A percentile compares a stretch with the other conserved stretches of the same genome.
These are phyloP conservation scores for Poicephalus gulielmi DNA, from an alignment of 2,113 vertebrate genomes.

Conservation along the genomic window DNA sequence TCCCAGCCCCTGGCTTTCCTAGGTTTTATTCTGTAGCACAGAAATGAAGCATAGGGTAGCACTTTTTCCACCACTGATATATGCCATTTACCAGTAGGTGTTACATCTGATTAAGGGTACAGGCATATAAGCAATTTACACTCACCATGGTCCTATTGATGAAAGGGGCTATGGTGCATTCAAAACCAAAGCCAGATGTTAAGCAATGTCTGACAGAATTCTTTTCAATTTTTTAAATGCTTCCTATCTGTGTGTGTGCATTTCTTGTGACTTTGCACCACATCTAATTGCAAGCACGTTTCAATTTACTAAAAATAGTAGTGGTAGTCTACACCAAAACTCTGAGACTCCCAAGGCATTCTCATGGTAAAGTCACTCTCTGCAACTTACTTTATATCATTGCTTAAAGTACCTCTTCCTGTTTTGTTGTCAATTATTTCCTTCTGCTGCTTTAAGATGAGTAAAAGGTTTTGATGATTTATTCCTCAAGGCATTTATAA, in stretches of 20 bases:
- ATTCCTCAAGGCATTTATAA: background rate
- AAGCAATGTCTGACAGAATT: background rate
- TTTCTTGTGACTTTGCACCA: background rate
- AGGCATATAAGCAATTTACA: background rate
- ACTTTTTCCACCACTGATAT: background rate
- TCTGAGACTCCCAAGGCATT: background rate
- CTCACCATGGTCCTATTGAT: background rate
- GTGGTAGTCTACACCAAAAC: background rate
- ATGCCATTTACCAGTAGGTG: background rate
- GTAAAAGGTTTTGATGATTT: constrained; percentile 8
- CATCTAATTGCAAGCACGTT: background rate
- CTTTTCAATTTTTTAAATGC: background rate
- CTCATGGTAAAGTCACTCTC: background rate
- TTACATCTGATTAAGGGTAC: background rate
- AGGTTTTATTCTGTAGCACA: background rate
- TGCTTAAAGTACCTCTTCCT: background rate
- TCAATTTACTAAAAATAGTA: background rate
- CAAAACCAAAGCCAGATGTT: background rate
- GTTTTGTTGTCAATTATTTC: constrained; percentile 23
- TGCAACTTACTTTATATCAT: background rate
- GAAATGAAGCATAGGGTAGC: background rate
- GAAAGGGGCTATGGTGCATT: background rate
- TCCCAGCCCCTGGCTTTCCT: background rate
- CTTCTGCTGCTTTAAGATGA: background rate
- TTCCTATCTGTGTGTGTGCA: background rate